Conservation (phyloP, 2,888 invertebrate genomes). For the Malachius bipustulatus region DNA sequence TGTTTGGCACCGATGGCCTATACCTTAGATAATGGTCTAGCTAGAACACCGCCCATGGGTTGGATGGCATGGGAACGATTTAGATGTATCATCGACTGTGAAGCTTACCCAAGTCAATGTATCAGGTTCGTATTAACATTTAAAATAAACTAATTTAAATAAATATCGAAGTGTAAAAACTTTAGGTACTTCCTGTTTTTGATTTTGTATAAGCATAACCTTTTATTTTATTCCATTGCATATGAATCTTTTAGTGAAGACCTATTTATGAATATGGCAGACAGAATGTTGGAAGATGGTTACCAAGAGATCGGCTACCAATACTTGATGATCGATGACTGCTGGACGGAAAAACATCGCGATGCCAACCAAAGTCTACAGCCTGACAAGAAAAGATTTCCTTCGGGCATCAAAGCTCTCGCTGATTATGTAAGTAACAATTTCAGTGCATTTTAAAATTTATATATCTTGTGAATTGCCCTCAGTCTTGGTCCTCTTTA, state of each 20-base stretch:
- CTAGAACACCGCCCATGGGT: slow-evolving; percentile 57
- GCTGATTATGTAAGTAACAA: slow-evolving; percentile 50
- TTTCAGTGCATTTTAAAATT: too few species aligned
- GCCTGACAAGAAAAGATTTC: slow-evolving; percentile 46
- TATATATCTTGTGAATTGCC: too few species aligned
- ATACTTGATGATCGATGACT: slow-evolving; percentile 49
- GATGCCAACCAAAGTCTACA: slow-evolving; percentile 36
- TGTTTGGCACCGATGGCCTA: slow-evolving; percentile 5
- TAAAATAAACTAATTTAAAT: too few species aligned
- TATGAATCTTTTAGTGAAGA: slow-evolving; percentile 37
- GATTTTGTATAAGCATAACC: neutral
- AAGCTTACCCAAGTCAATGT: slow-evolving; percentile 49
- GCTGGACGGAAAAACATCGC: slow-evolving; percentile 45
- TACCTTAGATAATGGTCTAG: slow-evolving; percentile 47
- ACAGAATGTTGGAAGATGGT: slow-evolving; percentile 45
- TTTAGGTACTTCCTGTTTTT: neutral
- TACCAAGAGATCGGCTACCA: slow-evolving; percentile 48
- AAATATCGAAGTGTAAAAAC: neutral
- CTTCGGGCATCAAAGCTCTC: slow-evolving; percentile 46
- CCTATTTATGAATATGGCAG: slow-evolving; percentile 43
- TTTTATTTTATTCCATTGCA: neutral
- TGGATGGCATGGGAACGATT: slow-evolving; percentile 59
- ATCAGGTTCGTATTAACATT: too few species aligned
- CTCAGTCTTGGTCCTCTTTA: too few species aligned
- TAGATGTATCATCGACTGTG: slow-evolving; percentile 51